Conservation (phyloP, 2,113 vertebrate genomes). For the Panthera uncia region DNA sequence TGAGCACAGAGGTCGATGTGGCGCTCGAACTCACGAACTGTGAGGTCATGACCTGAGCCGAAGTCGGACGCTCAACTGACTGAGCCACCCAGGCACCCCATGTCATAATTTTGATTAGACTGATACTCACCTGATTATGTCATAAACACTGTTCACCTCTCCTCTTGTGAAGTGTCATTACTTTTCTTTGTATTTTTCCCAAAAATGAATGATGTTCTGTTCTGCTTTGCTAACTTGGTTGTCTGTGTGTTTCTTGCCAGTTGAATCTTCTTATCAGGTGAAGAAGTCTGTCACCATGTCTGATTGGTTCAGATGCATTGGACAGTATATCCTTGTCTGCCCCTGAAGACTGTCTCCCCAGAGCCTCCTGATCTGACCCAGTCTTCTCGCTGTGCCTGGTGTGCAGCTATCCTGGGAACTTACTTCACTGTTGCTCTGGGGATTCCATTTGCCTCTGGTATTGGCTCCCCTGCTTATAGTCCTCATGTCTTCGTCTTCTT, state of each 20-base stretch:
- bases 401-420: not conserved
- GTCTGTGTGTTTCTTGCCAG: not conserved
- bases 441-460: not conserved
- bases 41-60: no score
- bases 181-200: not conserved
- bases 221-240: not conserved
- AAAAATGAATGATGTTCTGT: not conserved
- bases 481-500: not conserved
- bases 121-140: not conserved
- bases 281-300: not conserved
- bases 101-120: not conserved
- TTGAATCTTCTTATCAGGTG: not conserved
- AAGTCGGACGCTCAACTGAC: no score
- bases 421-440: not conserved
- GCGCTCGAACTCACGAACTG: no score
- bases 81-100: no score
- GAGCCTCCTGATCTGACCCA: not conserved
- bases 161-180: not conserved
- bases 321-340: not conserved
- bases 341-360: no score
- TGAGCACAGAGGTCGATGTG: accelerated
- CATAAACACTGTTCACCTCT: not conserved
- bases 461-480: not conserved
- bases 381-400: not conserved
- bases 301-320: not conserved